phyloP scores from a whole-genome alignment of 2,113 vertebrate genomes.

The Megatriorchis doriae region DNA sequence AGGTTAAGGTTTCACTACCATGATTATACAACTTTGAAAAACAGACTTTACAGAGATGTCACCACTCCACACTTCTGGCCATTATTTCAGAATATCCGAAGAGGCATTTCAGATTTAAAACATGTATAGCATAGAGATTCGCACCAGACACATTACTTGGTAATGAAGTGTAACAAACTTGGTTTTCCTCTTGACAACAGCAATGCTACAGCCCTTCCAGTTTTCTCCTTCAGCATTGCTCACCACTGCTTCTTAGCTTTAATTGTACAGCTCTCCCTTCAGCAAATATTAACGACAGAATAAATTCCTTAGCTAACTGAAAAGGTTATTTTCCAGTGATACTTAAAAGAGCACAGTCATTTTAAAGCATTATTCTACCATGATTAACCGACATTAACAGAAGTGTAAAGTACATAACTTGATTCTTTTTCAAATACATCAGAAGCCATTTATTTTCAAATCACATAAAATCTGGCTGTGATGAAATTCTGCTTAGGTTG shows the following conservation, averaged over 20 bases:
- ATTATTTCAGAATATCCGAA: not conserved
- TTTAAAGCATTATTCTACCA: constrained; percentile 1
- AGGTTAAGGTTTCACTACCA: not conserved
- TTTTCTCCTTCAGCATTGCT: not conserved
- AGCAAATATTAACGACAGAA: constrained; percentile 42
- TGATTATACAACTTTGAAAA: rapidly evolving
- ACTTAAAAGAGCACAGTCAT: constrained; percentile 3
- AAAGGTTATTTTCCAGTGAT: constrained; percentile 48
- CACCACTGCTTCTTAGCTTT: not conserved
- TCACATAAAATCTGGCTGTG: not conserved
- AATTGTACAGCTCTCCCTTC: not conserved
- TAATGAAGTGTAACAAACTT: not conserved
- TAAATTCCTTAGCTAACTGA: constrained; percentile 31
- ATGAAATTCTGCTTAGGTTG: not conserved
- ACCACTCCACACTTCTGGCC: not conserved
- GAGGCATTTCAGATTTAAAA: not conserved
- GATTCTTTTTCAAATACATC: constrained; percentile 19
- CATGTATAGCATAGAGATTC: not conserved
- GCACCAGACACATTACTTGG: not conserved
- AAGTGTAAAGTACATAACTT: constrained; percentile 30
- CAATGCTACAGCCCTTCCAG: not conserved
- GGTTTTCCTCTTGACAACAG: not conserved
- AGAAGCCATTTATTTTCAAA: constrained; percentile 11
- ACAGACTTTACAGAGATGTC: not conserved
- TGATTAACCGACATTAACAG: constrained; percentile 28